phyloP scores from a whole-genome alignment of 2,113 vertebrate species.

The Phaethornis superciliosus region DNA sequence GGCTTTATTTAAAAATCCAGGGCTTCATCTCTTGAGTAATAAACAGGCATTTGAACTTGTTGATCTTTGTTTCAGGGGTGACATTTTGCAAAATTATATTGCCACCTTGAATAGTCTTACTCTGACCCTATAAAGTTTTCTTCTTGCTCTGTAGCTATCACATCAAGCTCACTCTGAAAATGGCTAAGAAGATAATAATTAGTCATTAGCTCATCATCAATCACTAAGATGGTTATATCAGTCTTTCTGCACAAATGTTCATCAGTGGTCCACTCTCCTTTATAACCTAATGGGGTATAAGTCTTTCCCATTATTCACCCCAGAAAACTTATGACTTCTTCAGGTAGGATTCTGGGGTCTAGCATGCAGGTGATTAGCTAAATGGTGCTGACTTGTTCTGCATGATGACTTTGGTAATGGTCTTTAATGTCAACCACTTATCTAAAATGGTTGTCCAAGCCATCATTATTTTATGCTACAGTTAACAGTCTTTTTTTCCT shows the following conservation, averaged over 20 bases:
- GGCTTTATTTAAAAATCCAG: background rate
- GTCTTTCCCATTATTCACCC: background rate
- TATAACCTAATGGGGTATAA: background rate
- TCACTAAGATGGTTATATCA: background rate
- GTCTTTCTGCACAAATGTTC: background rate
- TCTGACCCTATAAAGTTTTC: background rate
- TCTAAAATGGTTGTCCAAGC: background rate
- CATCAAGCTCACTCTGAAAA: background rate
- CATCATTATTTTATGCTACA: background rate
- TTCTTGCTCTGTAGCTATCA: background rate
- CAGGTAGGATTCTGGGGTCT: background rate
- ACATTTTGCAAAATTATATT: background rate
- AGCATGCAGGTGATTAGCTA: background rate
- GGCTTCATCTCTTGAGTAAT: background rate
- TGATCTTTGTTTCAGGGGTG: background rate
- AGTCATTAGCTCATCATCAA: background rate
- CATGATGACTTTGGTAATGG: background rate
- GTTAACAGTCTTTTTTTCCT: background rate
- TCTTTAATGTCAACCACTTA: background rate
- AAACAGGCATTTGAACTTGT: background rate
- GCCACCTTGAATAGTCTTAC: background rate
- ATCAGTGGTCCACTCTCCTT: background rate
- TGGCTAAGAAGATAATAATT: background rate
- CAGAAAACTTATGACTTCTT: background rate
- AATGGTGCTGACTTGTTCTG: background rate